Base-by-base conservation (phyloP, 1,140 invertebrate species). In the Telenomus remus region DNA sequence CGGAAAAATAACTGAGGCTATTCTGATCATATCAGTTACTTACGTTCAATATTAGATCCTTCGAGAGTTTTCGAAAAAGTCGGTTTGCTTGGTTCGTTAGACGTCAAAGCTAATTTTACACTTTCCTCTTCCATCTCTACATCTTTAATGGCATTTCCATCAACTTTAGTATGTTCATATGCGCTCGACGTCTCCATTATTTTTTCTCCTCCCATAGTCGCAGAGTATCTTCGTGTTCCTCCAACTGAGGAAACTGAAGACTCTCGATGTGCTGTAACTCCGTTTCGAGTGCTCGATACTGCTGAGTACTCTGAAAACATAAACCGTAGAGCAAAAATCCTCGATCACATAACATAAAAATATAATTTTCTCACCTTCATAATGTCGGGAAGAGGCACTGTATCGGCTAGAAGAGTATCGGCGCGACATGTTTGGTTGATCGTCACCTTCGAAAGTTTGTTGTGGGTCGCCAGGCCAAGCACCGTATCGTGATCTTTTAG, bases 41-140 rank as follows among this genome's bases (percentile, higher is more conserved):
- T 90, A 95, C 94, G 93, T 91, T 95, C 92, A 64, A 94, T 91
- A 80, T 90, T 93, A 57, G 91, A 90, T 74, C 94, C 94, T 85
- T 92, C 91, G 51, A 95, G 89, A 9, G 93, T 93, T 83, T 93
- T 93, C 9, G 89, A 86, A 79, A 95, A 94, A 15, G 90, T 86
- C 0, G 94, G 94, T 80, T 89, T 92, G 47, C 91, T 91, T 70
- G 89, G 88, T 37, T 87, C 82, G 14, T 84, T 88, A 70, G 76
- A 85, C 82, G 59, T 84, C 50, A 83, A 81, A 12, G 81, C 79
- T 11, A 86, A 47, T 60, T 64, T 81, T 0, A 78, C 71, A 47
- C 39, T 82, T 33, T 63, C 72, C 16, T 81, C 81, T n/a, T 50
- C 66, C 11, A 51, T 16, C 0, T 56, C 78, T 13, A 43, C 64